A percentile compares a stretch with the other conserved stretches of the same genome.
Evolutionary conservation across 1,140 invertebrate species (phyloP).

Genomic region (Calephelis nemesis): DNA sequence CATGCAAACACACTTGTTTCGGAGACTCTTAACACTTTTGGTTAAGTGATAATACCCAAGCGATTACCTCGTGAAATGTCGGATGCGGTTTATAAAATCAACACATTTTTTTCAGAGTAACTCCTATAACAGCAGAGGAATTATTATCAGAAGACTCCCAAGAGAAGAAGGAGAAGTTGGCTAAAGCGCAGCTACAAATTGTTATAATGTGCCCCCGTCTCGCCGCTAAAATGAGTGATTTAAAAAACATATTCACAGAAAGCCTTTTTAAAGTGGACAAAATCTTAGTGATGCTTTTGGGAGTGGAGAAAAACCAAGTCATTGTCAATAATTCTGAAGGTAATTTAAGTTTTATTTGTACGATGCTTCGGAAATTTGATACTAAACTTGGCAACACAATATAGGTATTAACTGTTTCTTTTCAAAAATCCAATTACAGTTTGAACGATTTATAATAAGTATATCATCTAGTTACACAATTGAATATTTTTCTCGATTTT

Average conservation of each 20-base stretch:
- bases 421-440: too few species aligned
- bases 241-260: conserved; percentile 80
- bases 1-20: too few species aligned
- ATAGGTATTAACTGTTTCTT: too few species aligned
- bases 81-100: neutral
- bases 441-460: too few species aligned
- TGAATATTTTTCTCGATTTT: too few species aligned
- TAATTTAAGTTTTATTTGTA: conserved; percentile 29
- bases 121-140: conserved; percentile 86
- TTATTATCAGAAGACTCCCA: conserved; percentile 79
- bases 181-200: conserved; percentile 86
- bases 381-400: too few species aligned
- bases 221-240: conserved; percentile 81
- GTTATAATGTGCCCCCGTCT: conserved; percentile 88
- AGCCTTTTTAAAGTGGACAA: conserved; percentile 84
- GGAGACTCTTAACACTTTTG: too few species aligned
- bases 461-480: too few species aligned
- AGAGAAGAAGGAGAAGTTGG: conserved; percentile 80
- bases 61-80: too few species aligned
- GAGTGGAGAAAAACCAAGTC: conserved; percentile 79
- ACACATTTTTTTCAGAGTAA: conserved; percentile 80
- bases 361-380: neutral
- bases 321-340: conserved; percentile 59
- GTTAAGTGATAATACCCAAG: too few species aligned
- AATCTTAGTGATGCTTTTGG: conserved; percentile 88